Percentiles rank a stretch among this genome's conserved stretches.
These are phyloP conservation scores for Trididemnum clinides DNA, from an alignment of 23 tunicate genomes.

Conservation along the genomic window DNA sequence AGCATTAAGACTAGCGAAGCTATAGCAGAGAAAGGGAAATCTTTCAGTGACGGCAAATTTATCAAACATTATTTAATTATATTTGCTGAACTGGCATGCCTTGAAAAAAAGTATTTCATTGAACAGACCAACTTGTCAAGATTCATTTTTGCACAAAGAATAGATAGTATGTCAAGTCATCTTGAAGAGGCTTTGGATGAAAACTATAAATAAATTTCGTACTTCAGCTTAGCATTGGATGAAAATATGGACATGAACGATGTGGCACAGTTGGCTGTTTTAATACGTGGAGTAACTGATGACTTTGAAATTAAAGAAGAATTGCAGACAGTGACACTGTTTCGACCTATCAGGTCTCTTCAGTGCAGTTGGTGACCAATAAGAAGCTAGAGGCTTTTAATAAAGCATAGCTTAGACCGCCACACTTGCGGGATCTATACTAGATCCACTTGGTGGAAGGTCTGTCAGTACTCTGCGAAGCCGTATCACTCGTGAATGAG, in stretches of 20 bases:
- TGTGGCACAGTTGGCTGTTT: slow-evolving; percentile 34
- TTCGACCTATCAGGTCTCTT: too few species aligned
- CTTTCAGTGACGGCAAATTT: slow-evolving; percentile 40
- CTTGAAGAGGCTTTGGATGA: slow-evolving; percentile 15
- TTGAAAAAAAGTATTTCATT: slow-evolving; percentile 18
- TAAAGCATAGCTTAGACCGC: too few species aligned
- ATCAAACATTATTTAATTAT: slow-evolving; percentile 1
- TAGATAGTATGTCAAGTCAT: slow-evolving; percentile 15
- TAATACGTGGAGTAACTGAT: slow-evolving; percentile 36
- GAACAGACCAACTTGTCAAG: slow-evolving; percentile 26
- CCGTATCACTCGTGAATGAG: too few species aligned
- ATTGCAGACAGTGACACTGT: too few species aligned
- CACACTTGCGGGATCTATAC: too few species aligned
- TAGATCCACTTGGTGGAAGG: too few species aligned
- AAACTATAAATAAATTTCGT: background rate
- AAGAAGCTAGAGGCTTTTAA: too few species aligned
- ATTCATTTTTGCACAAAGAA: slow-evolving; percentile 19
- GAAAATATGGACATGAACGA: slow-evolving; percentile 17
- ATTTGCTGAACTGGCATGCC: slow-evolving; percentile 17
- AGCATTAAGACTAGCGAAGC: slow-evolving; percentile 35
- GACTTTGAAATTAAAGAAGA: slow-evolving; percentile 26
- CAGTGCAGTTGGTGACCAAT: too few species aligned
- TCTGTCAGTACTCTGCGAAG: too few species aligned
- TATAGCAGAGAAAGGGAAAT: slow-evolving; percentile 27
- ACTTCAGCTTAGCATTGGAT: slow-evolving; percentile 14